Percentiles rank a stretch among this genome's conserved stretches.
phyloP scores from a whole-genome alignment of 37 sponge, comb jelly and placozoan species.

The Eunapius fragilis region DNA sequence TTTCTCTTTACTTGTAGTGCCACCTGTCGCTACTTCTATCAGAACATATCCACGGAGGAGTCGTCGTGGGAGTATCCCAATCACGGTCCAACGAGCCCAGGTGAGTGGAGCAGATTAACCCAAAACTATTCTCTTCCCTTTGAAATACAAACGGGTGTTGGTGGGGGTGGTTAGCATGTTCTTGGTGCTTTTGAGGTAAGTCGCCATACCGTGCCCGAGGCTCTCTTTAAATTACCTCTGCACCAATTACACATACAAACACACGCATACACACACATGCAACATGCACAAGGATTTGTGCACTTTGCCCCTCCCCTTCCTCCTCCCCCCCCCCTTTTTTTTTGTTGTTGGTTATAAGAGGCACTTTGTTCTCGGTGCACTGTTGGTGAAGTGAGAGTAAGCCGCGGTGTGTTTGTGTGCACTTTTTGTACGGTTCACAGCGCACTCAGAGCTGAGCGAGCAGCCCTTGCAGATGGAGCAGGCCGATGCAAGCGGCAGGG shows the following conservation, averaged over 20 bases:
- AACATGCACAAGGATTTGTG: neutral
- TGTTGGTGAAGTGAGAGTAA: neutral
- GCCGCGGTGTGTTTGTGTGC: neutral
- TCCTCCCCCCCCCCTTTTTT: too few relatives aligned
- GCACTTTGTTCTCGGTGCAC: neutral
- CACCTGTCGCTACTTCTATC: slow-evolving; percentile 33
- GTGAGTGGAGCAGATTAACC: neutral
- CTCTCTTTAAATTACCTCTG: neutral
- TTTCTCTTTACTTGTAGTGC: neutral
- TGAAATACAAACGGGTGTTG: neutral
- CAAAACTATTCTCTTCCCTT: neutral
- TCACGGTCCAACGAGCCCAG: neutral
- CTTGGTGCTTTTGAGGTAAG: neutral
- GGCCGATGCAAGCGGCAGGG: neutral
- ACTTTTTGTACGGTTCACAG: neutral
- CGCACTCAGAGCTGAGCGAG: neutral
- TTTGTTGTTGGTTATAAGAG: neutral
- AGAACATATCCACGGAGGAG: slow-evolving; percentile 26
- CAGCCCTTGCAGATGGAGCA: neutral
- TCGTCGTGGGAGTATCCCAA: slow-evolving; percentile 40
- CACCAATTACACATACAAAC: slow-evolving; percentile 1
- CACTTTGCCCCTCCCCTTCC: too few relatives aligned
- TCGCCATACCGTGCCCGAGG: neutral
- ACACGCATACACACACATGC: slow-evolving; percentile 28
- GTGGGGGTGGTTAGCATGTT: slow-evolving; percentile 7